A percentile compares a stretch with the other conserved stretches of the same genome.
Evolutionary conservation across 2,113 vertebrate genomes (phyloP).

Genomic region (Odobenus rosmarus): DNA sequence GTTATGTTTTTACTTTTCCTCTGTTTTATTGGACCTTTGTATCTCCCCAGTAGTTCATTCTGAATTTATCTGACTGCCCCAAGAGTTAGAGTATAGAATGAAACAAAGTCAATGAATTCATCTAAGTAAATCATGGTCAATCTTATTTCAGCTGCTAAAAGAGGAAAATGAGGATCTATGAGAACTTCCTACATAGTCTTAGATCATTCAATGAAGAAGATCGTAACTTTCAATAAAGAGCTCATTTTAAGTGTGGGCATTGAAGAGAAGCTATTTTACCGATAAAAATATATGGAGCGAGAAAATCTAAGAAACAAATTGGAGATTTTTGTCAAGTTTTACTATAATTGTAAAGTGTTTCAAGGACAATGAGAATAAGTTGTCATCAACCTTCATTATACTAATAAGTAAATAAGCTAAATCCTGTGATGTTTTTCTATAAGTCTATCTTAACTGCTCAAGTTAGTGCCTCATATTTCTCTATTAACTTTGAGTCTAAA

Average conservation of each 20-base stretch:
- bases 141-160: neutral
- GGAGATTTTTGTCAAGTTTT: neutral
- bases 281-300: neutral
- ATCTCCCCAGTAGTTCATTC: neutral
- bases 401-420: neutral
- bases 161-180: neutral
- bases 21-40: neutral
- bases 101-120: conserved; percentile 12
- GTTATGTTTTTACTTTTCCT: neutral
- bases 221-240: neutral
- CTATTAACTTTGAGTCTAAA: neutral
- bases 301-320: neutral
- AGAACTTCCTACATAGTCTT: neutral
- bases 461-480: neutral
- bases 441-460: neutral
- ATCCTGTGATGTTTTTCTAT: neutral
- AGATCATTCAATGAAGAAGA: neutral
- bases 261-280: neutral
- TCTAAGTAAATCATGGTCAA: neutral
- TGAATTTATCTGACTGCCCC: neutral
- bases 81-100: neutral
- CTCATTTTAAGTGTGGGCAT: neutral
- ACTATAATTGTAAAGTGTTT: neutral
- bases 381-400: neutral
- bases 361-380: neutral